Evolutionary conservation across 1,140 invertebrate genomes (phyloP).

Genomic region (Manduca sexta): DNA sequence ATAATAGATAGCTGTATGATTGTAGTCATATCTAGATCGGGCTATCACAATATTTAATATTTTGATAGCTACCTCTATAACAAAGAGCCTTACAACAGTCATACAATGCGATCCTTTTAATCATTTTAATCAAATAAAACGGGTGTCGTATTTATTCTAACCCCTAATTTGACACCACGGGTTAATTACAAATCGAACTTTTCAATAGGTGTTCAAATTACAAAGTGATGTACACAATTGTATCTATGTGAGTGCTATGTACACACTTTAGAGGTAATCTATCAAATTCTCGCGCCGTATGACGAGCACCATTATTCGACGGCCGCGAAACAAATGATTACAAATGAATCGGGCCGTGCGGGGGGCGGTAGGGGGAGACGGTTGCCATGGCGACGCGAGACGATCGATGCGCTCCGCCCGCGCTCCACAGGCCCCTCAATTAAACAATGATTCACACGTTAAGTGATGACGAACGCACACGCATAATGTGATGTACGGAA

Average conservation of each 20-base stretch:
- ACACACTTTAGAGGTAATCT: slow-evolving; percentile 26
- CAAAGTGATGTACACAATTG: neutral
- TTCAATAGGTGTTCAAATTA: too few relatives aligned
- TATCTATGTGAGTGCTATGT: slow-evolving; percentile 7
- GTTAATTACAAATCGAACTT: too few relatives aligned
- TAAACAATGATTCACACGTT: slow-evolving; percentile 70
- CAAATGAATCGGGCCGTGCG: slow-evolving; percentile 58
- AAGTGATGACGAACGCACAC: slow-evolving; percentile 43
- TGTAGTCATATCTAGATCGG: too few relatives aligned
- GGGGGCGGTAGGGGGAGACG: slow-evolving; percentile 26
- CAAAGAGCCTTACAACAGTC: too few relatives aligned
- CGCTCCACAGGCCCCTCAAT: slow-evolving; percentile 42
- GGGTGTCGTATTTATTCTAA: too few relatives aligned
- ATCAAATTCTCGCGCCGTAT: slow-evolving; percentile 58
- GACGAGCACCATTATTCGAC: slow-evolving; percentile 59
- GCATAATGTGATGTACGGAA: slow-evolving; percentile 1
- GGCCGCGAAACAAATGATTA: slow-evolving; percentile 70
- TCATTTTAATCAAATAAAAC: too few relatives aligned
- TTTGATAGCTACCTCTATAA: too few relatives aligned
- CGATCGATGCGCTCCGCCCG: slow-evolving; percentile 53
- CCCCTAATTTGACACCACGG: too few relatives aligned
- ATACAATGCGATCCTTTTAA: too few relatives aligned
- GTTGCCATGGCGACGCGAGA: slow-evolving; percentile 61
- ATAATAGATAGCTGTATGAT: too few relatives aligned
- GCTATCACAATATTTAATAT: too few relatives aligned